Conservation (phyloP, 2,797 vertebrate species). For the Gallinago stenura region DNA sequence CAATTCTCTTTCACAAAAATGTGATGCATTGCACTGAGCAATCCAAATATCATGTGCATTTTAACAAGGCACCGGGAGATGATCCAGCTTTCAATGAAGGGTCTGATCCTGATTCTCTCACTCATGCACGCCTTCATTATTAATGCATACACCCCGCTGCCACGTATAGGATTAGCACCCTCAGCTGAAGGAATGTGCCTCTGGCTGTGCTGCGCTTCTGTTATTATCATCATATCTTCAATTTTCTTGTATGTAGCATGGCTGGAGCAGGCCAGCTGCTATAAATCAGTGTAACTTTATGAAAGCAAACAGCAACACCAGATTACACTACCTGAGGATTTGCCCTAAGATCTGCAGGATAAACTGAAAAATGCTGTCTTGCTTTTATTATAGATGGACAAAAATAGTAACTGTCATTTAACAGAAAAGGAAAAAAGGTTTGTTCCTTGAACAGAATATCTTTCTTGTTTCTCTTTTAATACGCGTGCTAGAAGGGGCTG, state of each 20-base stretch:
- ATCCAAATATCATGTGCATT: background rate
- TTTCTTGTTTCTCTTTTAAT: background rate
- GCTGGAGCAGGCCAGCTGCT: constrained; percentile 20
- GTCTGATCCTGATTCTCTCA: background rate
- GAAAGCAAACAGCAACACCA: constrained; percentile 1
- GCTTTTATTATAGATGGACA: background rate
- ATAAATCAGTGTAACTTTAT: constrained; percentile 17
- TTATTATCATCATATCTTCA: constrained; percentile 13
- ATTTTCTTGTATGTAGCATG: background rate
- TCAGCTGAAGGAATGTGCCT: constrained; percentile 41
- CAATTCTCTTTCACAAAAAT: background rate
- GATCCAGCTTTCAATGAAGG: background rate
- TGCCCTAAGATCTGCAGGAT: background rate
- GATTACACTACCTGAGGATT: constrained; percentile 22
- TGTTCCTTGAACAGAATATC: background rate
- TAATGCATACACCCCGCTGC: background rate
- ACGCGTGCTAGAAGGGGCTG: background rate
- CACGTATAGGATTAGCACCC: background rate
- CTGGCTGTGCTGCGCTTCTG: background rate
- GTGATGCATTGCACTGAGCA: background rate
- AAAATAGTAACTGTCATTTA: background rate
- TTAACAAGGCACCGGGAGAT: background rate
- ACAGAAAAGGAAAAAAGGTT: background rate
- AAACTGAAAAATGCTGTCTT: background rate
- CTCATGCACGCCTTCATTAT: background rate